A percentile compares a stretch with the other conserved stretches of the same genome.
Conservation (phyloP, 2,888 invertebrate species). For the Mythimna vitellina region DNA sequence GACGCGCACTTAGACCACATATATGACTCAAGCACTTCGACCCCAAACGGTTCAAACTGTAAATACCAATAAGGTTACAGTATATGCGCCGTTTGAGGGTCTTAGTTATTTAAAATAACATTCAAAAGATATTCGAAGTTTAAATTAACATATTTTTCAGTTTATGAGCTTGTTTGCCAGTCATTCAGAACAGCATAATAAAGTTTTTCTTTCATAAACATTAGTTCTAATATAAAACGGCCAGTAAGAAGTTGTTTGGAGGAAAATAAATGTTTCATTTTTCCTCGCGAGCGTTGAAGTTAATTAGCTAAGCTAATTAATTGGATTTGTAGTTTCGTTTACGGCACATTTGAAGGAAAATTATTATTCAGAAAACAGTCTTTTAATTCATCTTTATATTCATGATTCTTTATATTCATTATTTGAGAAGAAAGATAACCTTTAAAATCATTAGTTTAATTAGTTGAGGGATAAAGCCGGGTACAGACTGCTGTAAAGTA, state of each 20-base stretch:
- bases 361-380: constrained; percentile 18
- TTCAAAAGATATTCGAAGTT: background rate
- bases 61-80: no score
- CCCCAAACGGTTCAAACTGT: no score
- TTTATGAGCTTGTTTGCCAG: background rate
- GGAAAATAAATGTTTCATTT: constrained; percentile 34
- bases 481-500: no score
- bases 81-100: no score
- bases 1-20: no score
- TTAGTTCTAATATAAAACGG: constrained; percentile 29
- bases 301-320: constrained; percentile 43
- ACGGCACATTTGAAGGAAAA: constrained; percentile 39
- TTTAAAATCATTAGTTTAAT: background rate
- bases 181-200: background rate
- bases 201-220: constrained; percentile 33
- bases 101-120: no score
- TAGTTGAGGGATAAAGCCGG: background rate
- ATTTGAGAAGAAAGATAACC: background rate
- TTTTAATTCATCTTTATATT: constrained; percentile 19
- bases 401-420: background rate
- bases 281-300: constrained; percentile 26
- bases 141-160: constrained; percentile 8
- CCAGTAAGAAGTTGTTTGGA: constrained; percentile 24
- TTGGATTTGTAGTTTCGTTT: constrained; percentile 46
- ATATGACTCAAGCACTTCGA: no score